Base-by-base conservation (phyloP, 2,797 vertebrate species). In the Myotis pilosus region DNA sequence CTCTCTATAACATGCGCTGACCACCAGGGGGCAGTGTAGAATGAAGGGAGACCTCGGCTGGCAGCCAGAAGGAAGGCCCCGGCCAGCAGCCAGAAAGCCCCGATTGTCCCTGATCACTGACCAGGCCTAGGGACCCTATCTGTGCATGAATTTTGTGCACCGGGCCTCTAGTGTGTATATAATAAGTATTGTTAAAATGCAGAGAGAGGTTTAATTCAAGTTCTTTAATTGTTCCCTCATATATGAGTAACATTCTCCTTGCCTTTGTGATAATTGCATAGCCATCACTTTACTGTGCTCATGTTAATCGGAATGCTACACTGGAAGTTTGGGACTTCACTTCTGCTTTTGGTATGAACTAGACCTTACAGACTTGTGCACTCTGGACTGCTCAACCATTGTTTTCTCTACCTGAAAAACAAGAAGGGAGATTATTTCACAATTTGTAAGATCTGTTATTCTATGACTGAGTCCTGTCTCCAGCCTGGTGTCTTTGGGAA, bases 151-250 rank as follows among this genome's bases (percentile, higher is more conserved):
- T 62, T 62, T 62, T 25, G 28, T 62, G 60, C 60, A 62, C 60
- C 1, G 0, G 5, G 28, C 28, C 28, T 30, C 28, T 62, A 30
- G 12, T 23, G 23, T 36, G 22, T 55, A 36, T 78, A 38, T 38
- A 25, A 8, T 64, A 89, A 53, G 19, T 92, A 82, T 93, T 74
- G 2, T 66, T 91, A 17, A 87, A 94, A 95, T 9, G 41, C n/a
- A 23, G 44, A n/a, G 3, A 2, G 15, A 9, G 16, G 28, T 47
- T 80, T 33, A 57, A 13, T 9, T 66, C 38, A 68, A 38, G 19
- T 51, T 88, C n/a, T 47, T 62, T 53, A 72, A 36, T 75, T 44
- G 66, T 30, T 92, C 55, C 36, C 38, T 96, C n/a, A 62, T 69
- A 16, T 49, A 71, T 41, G 38, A 66, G 51, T 47, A 87, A 64